Evolutionary conservation across 1,140 invertebrate genomes (phyloP), one percentile per base, ranked within the genome.

Genomic region (Mercenaria mercenaria): DNA sequence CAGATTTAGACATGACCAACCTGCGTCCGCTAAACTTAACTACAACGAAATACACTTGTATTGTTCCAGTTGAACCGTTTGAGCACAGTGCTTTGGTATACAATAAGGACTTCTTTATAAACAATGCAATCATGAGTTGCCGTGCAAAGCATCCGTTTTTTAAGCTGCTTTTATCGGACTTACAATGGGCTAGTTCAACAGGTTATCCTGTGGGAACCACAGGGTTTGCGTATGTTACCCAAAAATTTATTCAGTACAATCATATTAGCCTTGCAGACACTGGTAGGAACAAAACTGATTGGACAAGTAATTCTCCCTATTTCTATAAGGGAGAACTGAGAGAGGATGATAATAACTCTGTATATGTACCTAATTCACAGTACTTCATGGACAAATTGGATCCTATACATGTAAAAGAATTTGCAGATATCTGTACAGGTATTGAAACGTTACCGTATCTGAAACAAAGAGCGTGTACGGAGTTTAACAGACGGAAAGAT

Each of bases 111-210:
- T 74, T 89, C 41, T 67, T 94, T 1, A 91, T 93, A 2, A 94
- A 92, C 79, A 95, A 95, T 91, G 94, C 94, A 64, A 59, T 95
- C 1, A 94, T 95, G 82, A 93, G 88, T 10, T 95, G 94, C 77
- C 88, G 87, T 1, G 59, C 90, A 47, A 86, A 90, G 11, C 94
- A 95, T 80, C 94, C 93, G n/a, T 95, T 95, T 81, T 86, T 94
- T 37, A 91, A 92, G 74, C 61, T 74, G 52, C 64, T 95, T 37
- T 84, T 95, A 23, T 79, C 91, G 15, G 85, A 88, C 32, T 83
- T 94, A 23, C 83, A 91, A 61, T n/a, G 34, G n/a, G 94, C 91
- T 74, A 79, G 92, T 3, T 89, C 90, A 61, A 91, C 90, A 89
- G 93, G 92, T 91, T 32, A 91, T 69, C 76, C 91, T n/a, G 77